phyloP scores from a whole-genome alignment of 2,113 vertebrate genomes.

The Ctenomys sociabilis region DNA sequence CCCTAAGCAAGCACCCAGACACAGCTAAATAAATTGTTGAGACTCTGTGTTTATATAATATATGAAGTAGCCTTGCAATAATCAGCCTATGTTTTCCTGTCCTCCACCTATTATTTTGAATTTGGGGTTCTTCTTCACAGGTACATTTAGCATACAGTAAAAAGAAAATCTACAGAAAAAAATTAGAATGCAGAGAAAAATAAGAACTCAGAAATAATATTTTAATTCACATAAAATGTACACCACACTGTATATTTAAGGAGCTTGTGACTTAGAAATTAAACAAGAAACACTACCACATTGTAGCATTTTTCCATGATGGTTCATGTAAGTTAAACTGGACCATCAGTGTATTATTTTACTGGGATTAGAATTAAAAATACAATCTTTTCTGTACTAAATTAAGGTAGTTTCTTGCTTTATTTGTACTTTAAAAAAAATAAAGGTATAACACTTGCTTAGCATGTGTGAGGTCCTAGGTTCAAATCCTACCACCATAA shows the following conservation, averaged over 20 bases:
- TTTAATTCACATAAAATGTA: conserved; percentile 42
- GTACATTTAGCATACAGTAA: conserved; percentile 34
- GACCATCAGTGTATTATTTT: background rate
- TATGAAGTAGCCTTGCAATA: conserved; percentile 67
- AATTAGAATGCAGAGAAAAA: conserved; percentile 70
- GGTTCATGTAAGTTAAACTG: background rate
- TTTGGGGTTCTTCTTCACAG: conserved; percentile 41
- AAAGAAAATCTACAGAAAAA: conserved; percentile 57
- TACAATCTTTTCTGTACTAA: background rate
- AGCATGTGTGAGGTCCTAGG: background rate
- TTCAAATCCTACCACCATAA: background rate
- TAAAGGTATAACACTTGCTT: background rate
- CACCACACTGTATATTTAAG: background rate
- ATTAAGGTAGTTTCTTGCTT: background rate
- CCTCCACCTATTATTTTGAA: conserved; percentile 72
- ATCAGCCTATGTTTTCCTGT: conserved; percentile 57
- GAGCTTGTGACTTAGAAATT: conserved; percentile 36
- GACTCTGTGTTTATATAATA: conserved; percentile 70
- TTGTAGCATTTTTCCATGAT: background rate
- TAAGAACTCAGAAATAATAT: conserved; percentile 48
- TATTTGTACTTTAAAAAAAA: background rate
- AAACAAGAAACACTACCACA: background rate
- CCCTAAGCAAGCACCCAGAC: conserved; percentile 73
- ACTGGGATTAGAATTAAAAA: background rate
- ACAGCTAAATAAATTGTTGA: conserved; percentile 77